These are phyloP conservation scores for Tinea trinotella DNA, from an alignment of 2,888 invertebrate species.

Conservation along the genomic window DNA sequence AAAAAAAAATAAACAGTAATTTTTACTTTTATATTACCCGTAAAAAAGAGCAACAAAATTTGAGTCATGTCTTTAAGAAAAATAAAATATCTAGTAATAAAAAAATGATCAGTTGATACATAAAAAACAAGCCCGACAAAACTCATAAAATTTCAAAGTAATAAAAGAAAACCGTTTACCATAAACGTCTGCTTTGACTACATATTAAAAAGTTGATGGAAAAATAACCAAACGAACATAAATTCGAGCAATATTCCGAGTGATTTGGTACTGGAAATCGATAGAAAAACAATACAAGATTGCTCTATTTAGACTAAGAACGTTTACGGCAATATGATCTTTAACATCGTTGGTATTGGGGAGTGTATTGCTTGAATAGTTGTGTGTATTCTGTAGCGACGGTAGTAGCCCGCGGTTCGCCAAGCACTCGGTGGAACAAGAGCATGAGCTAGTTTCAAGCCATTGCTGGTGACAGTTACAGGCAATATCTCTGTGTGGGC, in stretches of 20 bases:
- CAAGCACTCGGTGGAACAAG: constrained; percentile 16
- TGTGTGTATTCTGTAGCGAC: background rate
- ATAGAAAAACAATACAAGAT: constrained; percentile 8
- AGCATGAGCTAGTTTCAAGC: constrained; percentile 44
- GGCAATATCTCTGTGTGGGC: constrained; percentile 57
- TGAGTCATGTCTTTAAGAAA: background rate
- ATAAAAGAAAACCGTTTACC: background rate
- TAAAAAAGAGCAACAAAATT: background rate
- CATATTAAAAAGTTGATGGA: background rate
- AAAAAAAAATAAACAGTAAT: too few species aligned
- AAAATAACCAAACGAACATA: background rate
- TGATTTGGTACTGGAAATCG: constrained; percentile 11
- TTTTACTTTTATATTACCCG: background rate
- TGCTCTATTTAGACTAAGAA: background rate
- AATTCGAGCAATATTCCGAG: constrained; percentile 5
- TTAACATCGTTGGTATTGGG: background rate
- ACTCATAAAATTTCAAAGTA: background rate
- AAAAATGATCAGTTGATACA: background rate
- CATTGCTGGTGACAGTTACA: constrained; percentile 58
- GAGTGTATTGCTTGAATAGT: background rate
- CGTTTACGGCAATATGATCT: background rate
- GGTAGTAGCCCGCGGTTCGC: constrained; percentile 15
- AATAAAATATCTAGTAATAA: background rate
- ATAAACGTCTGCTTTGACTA: background rate
- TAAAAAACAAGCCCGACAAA: background rate